Conservation (phyloP, 1,140 invertebrate genomes). For the Pseudomyrmex pallidus region DNA sequence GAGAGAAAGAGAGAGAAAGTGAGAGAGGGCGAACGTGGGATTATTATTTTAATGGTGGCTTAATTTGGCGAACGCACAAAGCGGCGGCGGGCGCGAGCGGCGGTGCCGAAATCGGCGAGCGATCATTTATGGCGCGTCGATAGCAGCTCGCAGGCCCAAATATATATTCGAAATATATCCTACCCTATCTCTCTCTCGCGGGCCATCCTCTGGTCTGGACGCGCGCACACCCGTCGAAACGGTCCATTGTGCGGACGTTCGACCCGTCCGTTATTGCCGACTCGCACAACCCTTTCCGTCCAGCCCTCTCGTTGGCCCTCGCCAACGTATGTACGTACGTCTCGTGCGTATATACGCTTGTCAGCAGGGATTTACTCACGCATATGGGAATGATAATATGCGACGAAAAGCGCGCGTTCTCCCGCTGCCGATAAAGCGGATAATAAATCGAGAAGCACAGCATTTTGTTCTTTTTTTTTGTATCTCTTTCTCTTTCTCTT, state of each 20-base stretch:
- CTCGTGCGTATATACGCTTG: constrained; percentile 63
- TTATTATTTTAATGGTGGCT: constrained; percentile 73
- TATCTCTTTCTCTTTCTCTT: neutral
- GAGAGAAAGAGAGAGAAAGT: neutral
- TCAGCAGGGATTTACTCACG: constrained; percentile 68
- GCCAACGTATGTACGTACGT: constrained; percentile 39
- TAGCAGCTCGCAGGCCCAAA: constrained; percentile 70
- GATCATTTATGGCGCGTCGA: constrained; percentile 75
- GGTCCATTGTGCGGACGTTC: constrained; percentile 70
- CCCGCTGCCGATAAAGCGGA: constrained; percentile 35
- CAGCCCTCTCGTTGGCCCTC: neutral
- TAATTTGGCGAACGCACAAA: constrained; percentile 68
- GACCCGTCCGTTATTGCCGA: constrained; percentile 69
- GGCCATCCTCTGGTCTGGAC: neutral
- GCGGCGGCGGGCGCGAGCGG: neutral
- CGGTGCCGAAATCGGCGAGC: constrained; percentile 61
- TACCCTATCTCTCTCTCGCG: constrained; percentile 1
- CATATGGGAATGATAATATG: constrained; percentile 31
- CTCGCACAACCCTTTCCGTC: constrained; percentile 35
- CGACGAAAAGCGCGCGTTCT: neutral
- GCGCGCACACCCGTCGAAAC: constrained; percentile 36
- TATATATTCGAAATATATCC: constrained; percentile 73
- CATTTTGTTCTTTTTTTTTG: neutral
- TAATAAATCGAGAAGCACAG: constrained; percentile 45
- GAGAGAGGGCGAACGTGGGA: neutral